Base-by-base conservation (phyloP, 2,113 vertebrate genomes). In the Rhombomys opimus region DNA sequence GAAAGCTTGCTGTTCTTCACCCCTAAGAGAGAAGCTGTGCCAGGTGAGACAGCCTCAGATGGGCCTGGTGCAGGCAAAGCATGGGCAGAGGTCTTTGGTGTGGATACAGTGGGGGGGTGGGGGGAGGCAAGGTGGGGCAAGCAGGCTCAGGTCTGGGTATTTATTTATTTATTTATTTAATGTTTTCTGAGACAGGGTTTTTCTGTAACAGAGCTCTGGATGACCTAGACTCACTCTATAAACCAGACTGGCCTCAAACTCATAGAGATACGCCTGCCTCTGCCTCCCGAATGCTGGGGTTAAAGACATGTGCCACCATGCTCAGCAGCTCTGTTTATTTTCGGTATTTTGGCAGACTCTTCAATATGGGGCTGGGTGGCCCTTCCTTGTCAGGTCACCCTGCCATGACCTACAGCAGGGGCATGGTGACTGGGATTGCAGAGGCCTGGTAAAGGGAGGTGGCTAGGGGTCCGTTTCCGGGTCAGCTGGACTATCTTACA, bases 41-140 rank as follows among this genome's bases (percentile, higher is more conserved):
- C 0, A 7, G 14, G 20, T n/a, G 0, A 30, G 38, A 63, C 3
- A 88, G 70, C 2, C 2, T 5, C 0, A 7, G 14, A 32, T 13
- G 0, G 30, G 35, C 75, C 13, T 90, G 76, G 38, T 67, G 12
- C 52, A 32, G 32, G 17, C 82, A 18, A 52, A 80, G 32, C n/a
- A 7, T 1, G 32, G 35, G 54, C 10, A 20, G 9, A 5, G 46
- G 57, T 7, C 6, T 59, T 82, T 93, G 68, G 12, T 17, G 17
- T 78, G 86, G 80, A 59, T 41, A 41, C 54, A 41, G 15, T 59
- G 41, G 93, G 61, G 17, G 84, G 78, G 41, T 2, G 41, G 41
- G 41, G 41, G 41, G 41, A 90, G 14, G 20, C 12, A 59, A 68
- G 30, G 27, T 38, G 50, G 91, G n/a, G 35, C 46, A 18, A 85